These are phyloP conservation scores for Hylaea fasciaria DNA, from an alignment of 2,888 invertebrate species.

Conservation along the genomic window DNA sequence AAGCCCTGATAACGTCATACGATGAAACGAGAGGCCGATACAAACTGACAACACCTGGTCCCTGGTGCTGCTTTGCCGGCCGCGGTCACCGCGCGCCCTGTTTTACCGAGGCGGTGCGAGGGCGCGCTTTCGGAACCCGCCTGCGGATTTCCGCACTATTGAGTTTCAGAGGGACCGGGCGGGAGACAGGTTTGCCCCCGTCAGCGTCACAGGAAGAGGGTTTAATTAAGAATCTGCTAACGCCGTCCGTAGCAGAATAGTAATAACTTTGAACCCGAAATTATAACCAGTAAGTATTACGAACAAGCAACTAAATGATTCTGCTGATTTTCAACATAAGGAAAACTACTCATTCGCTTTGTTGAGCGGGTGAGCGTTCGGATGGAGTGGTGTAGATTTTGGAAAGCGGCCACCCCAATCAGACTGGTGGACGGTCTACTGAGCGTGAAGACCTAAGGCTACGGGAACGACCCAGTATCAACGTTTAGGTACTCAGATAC, in stretches of 20 bases:
- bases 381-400: no score
- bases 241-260: conserved; percentile 40
- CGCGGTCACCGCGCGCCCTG: conserved; percentile 41
- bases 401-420: no score
- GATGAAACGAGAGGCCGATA: conserved; percentile 66
- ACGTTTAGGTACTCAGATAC: no score
- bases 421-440: no score
- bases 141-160: conserved; percentile 76
- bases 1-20: conserved; percentile 45
- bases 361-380: no score
- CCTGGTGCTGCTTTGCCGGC: conserved; percentile 53
- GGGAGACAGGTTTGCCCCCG: conserved; percentile 47
- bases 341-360: no score
- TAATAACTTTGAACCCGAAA: conserved; percentile 27
- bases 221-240: conserved; percentile 41
- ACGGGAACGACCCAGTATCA: no score
- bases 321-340: background rate
- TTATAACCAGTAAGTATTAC: background rate
- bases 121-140: conserved; percentile 59
- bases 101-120: conserved; percentile 54
- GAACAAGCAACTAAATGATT: background rate
- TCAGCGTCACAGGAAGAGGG: conserved; percentile 58
- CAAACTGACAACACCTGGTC: conserved; percentile 69
- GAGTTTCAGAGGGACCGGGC: conserved; percentile 55
- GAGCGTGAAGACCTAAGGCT: no score